Conservation (phyloP, 1,140 invertebrate genomes). For the Hyles euphorbiae region DNA sequence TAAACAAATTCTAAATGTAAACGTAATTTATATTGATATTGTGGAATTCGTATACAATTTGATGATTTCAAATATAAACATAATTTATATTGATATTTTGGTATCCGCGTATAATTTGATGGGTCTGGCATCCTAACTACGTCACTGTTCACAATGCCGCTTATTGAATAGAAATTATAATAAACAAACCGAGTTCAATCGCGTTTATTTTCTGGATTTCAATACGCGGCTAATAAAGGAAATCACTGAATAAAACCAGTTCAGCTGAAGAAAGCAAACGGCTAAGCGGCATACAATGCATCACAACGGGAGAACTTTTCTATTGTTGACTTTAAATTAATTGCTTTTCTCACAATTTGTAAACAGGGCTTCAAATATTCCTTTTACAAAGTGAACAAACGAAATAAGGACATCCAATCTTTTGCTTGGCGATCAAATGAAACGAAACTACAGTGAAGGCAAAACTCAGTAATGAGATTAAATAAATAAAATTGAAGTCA, state of each 20-base stretch:
- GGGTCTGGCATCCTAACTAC: no score
- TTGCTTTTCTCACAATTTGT: constrained; percentile 46
- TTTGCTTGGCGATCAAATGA: no score
- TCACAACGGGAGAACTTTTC: constrained; percentile 57
- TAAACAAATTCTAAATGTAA: no score
- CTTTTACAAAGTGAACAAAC: constrained; percentile 12
- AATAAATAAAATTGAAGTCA: no score
- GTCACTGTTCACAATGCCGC: no score
- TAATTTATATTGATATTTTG: no score
- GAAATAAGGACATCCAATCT: no score
- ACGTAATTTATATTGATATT: no score
- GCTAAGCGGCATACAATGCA: constrained; percentile 58
- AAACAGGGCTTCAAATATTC: constrained; percentile 26
- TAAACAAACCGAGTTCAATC: background rate
- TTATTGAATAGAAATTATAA: background rate
- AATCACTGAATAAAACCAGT: constrained; percentile 55
- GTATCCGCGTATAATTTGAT: no score
- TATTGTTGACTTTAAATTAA: constrained; percentile 64
- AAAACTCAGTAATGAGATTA: background rate
- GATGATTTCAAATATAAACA: no score
- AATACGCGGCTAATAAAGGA: constrained; percentile 61
- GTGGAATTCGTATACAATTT: no score
- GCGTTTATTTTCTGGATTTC: constrained; percentile 21
- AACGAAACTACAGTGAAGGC: background rate
- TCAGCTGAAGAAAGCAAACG: constrained; percentile 56